phyloP scores from a whole-genome alignment of 2,113 vertebrate genomes.

The Marmota monax region DNA sequence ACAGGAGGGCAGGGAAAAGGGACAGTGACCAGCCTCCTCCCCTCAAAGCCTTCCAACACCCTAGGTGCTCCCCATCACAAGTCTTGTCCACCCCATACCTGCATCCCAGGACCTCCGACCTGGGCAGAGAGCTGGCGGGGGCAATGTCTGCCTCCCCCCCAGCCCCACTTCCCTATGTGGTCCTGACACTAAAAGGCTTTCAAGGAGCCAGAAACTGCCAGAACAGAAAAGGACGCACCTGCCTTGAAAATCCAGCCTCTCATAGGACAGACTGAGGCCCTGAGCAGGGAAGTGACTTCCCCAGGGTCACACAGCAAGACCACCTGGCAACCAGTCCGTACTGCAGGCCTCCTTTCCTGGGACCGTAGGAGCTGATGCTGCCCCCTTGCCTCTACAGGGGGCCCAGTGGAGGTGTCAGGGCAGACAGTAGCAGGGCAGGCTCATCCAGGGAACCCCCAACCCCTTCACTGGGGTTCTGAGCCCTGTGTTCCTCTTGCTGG shows the following conservation, averaged over 20 bases:
- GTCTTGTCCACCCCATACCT: too few relatives aligned
- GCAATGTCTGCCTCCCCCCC: not conserved
- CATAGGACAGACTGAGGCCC: not conserved
- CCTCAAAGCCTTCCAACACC: not conserved
- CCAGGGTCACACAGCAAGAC: constrained; percentile 41
- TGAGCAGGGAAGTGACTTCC: not conserved
- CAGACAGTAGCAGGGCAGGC: not conserved
- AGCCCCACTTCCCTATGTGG: not conserved
- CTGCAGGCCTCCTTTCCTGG: not conserved
- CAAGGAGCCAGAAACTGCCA: not conserved
- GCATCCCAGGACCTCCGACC: not conserved
- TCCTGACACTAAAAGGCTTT: not conserved
- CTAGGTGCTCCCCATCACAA: not conserved
- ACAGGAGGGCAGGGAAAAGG: not conserved
- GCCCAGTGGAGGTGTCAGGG: not conserved
- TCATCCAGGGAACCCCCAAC: not conserved
- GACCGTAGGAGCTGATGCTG: not conserved
- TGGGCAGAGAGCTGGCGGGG: not conserved
- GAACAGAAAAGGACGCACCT: not conserved
- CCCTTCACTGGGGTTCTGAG: not conserved
- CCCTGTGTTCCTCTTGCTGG: not conserved
- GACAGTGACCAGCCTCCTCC: not conserved
- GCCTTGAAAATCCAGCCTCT: not conserved
- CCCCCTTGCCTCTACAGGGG: not conserved
- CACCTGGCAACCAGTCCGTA: not conserved